Percentiles rank a stretch among this genome's conserved stretches.
phyloP scores from a whole-genome alignment of 2,888 invertebrate species.

The Cephus pulcher region DNA sequence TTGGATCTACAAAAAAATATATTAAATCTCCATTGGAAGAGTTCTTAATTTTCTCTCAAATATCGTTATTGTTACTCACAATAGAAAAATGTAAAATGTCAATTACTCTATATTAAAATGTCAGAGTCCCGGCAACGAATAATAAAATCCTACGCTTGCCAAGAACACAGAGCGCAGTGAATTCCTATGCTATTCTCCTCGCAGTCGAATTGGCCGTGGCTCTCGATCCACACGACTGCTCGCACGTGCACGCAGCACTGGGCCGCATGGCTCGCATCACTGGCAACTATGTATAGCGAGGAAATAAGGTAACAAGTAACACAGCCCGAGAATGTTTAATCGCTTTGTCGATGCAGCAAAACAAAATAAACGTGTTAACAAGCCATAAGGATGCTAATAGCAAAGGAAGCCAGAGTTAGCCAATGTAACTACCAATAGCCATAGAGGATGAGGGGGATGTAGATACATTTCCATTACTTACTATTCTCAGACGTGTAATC shows the following conservation, averaged over 20 bases:
- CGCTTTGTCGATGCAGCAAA: background rate
- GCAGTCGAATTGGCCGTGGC: background rate
- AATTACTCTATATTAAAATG: no score
- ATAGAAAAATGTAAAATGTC: no score
- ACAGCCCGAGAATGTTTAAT: background rate
- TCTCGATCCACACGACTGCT: background rate
- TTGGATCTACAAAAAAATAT: background rate
- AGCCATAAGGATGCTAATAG: background rate
- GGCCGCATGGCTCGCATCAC: background rate
- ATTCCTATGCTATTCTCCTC: background rate
- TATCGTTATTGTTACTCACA: no score
- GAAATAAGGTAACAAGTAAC: background rate
- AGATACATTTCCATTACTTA: conserved; percentile 39
- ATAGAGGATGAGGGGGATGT: background rate
- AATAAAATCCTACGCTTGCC: no score
- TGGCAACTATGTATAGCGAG: background rate
- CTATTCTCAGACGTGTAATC: conserved; percentile 48
- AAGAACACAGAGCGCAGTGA: no score
- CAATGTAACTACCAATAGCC: background rate
- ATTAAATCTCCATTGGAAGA: background rate
- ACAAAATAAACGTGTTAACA: background rate
- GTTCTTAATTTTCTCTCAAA: background rate
- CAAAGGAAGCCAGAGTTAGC: background rate
- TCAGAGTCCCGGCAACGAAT: no score
- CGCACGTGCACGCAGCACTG: background rate